A percentile compares a stretch with the other conserved stretches of the same genome.
phyloP scores from a whole-genome alignment of 2,797 vertebrate species.

The Galagoides demidoff region DNA sequence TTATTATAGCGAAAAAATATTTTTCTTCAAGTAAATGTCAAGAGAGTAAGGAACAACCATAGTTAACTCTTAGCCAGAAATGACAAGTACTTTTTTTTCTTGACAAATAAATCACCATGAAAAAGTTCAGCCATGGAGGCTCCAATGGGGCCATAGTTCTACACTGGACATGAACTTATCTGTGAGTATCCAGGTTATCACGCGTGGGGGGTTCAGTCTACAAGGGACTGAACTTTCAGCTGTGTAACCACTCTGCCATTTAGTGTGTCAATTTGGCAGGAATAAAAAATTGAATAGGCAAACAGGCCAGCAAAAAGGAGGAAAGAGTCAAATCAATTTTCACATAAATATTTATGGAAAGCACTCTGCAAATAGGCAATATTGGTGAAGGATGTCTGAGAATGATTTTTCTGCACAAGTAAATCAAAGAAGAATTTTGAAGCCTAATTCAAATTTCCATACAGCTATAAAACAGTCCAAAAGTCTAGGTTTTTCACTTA shows the following conservation, averaged over 20 bases:
- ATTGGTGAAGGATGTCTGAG: slow-evolving; percentile 10
- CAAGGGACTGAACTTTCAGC: neutral
- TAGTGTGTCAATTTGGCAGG: neutral
- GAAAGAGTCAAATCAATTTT: slow-evolving; percentile 65
- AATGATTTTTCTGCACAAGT: slow-evolving; percentile 35
- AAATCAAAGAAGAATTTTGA: slow-evolving; percentile 49
- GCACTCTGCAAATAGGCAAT: neutral
- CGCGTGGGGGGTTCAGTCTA: neutral
- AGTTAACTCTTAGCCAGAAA: slow-evolving; percentile 48
- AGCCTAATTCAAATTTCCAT: slow-evolving; percentile 48
- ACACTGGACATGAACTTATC: neutral
- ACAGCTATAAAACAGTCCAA: neutral
- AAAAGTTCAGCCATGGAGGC: slow-evolving; percentile 50
- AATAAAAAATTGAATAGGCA: neutral
- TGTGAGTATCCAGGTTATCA: neutral
- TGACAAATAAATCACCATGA: slow-evolving; percentile 8
- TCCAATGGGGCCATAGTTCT: neutral
- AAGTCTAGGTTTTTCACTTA: neutral
- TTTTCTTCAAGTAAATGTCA: slow-evolving; percentile 26
- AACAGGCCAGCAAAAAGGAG: slow-evolving; percentile 45
- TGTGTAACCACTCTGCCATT: neutral
- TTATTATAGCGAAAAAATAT: neutral
- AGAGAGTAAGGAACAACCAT: neutral
- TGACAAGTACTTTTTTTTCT: slow-evolving; percentile 59
- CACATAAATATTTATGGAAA: slow-evolving; percentile 64